Conservation (phyloP, 2,888 invertebrate species). For the Hermodice carunculata region DNA sequence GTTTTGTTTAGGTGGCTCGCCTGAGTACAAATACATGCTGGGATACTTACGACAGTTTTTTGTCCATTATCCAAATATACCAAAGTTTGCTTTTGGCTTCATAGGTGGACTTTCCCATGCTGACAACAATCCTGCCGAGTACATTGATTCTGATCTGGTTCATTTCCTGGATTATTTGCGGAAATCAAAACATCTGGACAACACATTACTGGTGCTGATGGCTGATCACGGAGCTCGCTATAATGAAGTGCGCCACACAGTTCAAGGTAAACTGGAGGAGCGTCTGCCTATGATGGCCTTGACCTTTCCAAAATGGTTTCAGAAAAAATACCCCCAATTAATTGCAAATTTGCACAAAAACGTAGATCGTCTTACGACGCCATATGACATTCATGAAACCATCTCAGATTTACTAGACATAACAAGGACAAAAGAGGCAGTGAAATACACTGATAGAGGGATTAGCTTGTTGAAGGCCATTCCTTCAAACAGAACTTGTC, state of each 20-base stretch:
- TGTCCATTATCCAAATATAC: constrained; percentile 42
- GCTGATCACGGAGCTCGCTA: constrained; percentile 64
- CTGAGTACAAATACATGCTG: constrained; percentile 55
- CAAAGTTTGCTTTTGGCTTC: constrained; percentile 61
- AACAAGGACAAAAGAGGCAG: neutral
- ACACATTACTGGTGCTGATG: constrained; percentile 60
- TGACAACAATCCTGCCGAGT: constrained; percentile 61
- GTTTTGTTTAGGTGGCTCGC: constrained; percentile 53
- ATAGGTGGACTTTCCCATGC: constrained; percentile 58
- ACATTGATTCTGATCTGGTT: constrained; percentile 51
- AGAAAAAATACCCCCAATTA: constrained; percentile 4
- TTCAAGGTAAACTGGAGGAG: constrained; percentile 64
- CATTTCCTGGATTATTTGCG: constrained; percentile 48
- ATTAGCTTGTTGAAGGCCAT: constrained; percentile 57
- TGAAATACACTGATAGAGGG: constrained; percentile 34
- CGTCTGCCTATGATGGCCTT: constrained; percentile 62
- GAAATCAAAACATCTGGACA: constrained; percentile 47
- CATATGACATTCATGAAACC: constrained; percentile 64
- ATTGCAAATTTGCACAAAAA: constrained; percentile 40
- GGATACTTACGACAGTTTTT: constrained; percentile 61
- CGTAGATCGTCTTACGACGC: constrained; percentile 52
- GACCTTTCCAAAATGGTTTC: constrained; percentile 53
- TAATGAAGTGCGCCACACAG: constrained; percentile 51
- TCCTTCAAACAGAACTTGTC: constrained; percentile 57
- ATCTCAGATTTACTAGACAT: constrained; percentile 51